A percentile compares a stretch with the other conserved stretches of the same genome.
These are phyloP conservation scores for Drosophila leonis DNA, from an alignment of 2,888 invertebrate genomes.

Conservation along the genomic window DNA sequence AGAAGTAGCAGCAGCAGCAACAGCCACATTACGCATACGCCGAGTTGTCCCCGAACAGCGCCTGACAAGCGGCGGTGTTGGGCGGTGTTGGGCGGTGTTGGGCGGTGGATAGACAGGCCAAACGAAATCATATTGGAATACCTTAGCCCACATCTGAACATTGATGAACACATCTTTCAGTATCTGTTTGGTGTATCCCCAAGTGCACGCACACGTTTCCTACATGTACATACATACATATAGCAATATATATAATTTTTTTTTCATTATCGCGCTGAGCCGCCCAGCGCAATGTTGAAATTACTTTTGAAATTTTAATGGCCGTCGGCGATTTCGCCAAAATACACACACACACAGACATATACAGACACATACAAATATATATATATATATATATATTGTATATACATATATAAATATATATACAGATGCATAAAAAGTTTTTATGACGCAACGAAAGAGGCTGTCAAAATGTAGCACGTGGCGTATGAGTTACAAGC, in stretches of 20 bases:
- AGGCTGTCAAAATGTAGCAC: slow-evolving; percentile 17
- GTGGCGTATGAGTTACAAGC: slow-evolving; percentile 4
- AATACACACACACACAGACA: neutral
- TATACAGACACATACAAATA: neutral
- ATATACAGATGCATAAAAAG: slow-evolving; percentile 15
- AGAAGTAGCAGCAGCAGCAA: slow-evolving; percentile 33
- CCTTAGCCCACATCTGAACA: slow-evolving; percentile 20
- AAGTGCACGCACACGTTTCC: slow-evolving; percentile 41
- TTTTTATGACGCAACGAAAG: slow-evolving; percentile 34
- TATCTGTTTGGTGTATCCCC: slow-evolving; percentile 26
- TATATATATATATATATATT: neutral
- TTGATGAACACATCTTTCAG: slow-evolving; percentile 18
- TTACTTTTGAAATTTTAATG: slow-evolving; percentile 71
- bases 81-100: neutral
- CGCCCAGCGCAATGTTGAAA: slow-evolving; percentile 54
- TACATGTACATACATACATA: slow-evolving; percentile 9
- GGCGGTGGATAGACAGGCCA: neutral
- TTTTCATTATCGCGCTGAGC: slow-evolving; percentile 50
- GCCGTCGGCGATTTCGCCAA: slow-evolving; percentile 49
- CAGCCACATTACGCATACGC: slow-evolving; percentile 66
- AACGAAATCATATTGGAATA: slow-evolving; percentile 21
- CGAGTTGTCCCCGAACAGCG: slow-evolving; percentile 47
- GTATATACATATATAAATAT: neutral
- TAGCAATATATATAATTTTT: neutral
- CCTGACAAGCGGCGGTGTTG: neutral